These are phyloP conservation scores for Cossypha caffra DNA, from an alignment of 2,797 vertebrate species.

Conservation along the genomic window DNA sequence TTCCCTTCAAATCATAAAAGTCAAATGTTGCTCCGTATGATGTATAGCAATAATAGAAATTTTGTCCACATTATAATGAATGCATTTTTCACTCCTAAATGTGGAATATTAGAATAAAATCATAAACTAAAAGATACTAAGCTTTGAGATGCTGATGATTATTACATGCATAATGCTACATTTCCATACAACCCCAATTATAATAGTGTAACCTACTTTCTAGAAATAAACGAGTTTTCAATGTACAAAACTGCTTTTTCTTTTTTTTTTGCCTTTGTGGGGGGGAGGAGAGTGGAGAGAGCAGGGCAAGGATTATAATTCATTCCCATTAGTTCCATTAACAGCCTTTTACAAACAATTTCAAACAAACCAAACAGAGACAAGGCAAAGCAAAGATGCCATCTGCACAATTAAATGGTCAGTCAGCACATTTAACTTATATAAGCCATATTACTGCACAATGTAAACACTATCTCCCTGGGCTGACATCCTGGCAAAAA, in stretches of 20 bases:
- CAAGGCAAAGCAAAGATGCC: background rate
- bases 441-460: background rate
- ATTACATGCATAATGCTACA: background rate
- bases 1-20: background rate
- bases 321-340: background rate
- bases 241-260: background rate
- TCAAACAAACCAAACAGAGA: slow-evolving; percentile 12
- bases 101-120: background rate
- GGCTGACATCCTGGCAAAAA: background rate
- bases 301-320: background rate
- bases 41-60: background rate
- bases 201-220: background rate
- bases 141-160: background rate
- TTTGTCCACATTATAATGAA: background rate
- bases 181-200: background rate
- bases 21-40: background rate
- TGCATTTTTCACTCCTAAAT: background rate
- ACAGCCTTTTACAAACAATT: slow-evolving; percentile 5
- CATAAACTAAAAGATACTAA: background rate
- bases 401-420: slow-evolving; percentile 6
- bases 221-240: background rate
- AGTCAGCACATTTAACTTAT: background rate
- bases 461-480: background rate
- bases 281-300: background rate
- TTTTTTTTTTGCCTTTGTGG: rapidly evolving